Base-by-base conservation (phyloP, 1,140 invertebrate genomes). In the Colletes latitarsis region DNA sequence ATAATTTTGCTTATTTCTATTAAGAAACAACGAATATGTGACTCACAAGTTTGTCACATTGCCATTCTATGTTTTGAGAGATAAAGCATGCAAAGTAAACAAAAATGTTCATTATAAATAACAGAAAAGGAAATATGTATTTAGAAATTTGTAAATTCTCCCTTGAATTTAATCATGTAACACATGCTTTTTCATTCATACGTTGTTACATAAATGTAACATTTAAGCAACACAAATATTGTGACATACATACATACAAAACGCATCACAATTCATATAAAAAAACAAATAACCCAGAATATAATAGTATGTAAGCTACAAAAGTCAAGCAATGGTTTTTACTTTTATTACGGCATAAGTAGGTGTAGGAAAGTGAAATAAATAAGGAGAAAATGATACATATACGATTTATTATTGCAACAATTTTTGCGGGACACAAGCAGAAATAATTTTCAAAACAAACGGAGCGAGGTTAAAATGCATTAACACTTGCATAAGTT, bases 401-500 rank as follows among this genome's bases (percentile, higher is more conserved):
- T 57, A 73, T 64, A 62, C 10, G 15, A 79, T 79, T 79, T 73
- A 79, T 79, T 79, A 72, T 72, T 64, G 49, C 52, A 79, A 19
- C 30, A 49, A 79, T 52, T n/a, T 55, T 73, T 17, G 43, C 64
- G 10, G 49, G 10, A 46, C 3, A 19, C n/a, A 78, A 78, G 69
- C 69, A 21, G 58, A 52, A 72, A 66, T 49, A 41, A 8, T 66
- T 15, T 66, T 39, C 46, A 80, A 74, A 80, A 80, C 77, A 80
- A 80, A 80, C 53, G 21, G 43, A 80, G 63, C 30, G 21, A 80
- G 77, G 77, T 80, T 80, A 80, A 75, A 75, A 57, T 52, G 62
- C 14, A 66, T 79, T 60, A 75, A 80, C 62, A 73, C 60, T 75
- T 80, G 70, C 63, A 67, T 66, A 55, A 73, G 17, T 73, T 15